These are phyloP conservation scores for Holothuria glaberrima DNA, from an alignment of 35 echinoderm and acorn worm species.

Conservation along the genomic window DNA sequence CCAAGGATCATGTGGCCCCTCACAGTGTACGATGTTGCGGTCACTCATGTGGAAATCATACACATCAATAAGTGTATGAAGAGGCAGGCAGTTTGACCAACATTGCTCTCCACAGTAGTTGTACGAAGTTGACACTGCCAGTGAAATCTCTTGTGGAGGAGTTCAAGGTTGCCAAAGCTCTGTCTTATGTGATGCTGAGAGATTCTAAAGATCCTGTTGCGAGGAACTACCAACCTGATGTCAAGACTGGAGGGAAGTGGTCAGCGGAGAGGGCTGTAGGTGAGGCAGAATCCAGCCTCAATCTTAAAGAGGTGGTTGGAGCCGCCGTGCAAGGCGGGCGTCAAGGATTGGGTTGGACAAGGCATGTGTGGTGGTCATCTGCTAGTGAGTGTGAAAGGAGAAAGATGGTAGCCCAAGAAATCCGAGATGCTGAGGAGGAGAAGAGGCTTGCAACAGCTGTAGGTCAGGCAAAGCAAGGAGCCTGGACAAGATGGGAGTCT, in stretches of 20 bases:
- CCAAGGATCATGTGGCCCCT: slow-evolving; percentile 33
- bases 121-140: slow-evolving; percentile 7
- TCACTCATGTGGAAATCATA: not conserved
- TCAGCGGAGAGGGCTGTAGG: slow-evolving; percentile 45
- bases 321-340: slow-evolving; percentile 44
- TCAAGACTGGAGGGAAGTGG: slow-evolving; percentile 47
- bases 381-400: not conserved
- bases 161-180: slow-evolving; percentile 23
- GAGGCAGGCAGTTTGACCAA: not conserved
- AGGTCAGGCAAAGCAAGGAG: slow-evolving; percentile 47
- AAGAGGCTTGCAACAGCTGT: slow-evolving; percentile 40
- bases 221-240: slow-evolving; percentile 8
- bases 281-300: slow-evolving; percentile 31
- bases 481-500: slow-evolving; percentile 23
- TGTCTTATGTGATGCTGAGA: slow-evolving; percentile 22
- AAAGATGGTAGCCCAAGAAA: slow-evolving; percentile 32
- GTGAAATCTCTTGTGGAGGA: slow-evolving; percentile 27
- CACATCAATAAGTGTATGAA: not conserved
- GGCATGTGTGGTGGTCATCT: slow-evolving; percentile 45
- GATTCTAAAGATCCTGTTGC: slow-evolving; percentile 42
- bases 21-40: slow-evolving; percentile 21
- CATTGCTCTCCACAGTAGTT: slow-evolving; percentile 2
- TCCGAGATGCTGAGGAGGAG: slow-evolving; percentile 41
- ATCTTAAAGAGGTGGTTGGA: slow-evolving; percentile 23
- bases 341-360: slow-evolving; percentile 34